Evolutionary conservation across 2,113 vertebrate genomes (phyloP).

Genomic region (Condylura cristata): DNA sequence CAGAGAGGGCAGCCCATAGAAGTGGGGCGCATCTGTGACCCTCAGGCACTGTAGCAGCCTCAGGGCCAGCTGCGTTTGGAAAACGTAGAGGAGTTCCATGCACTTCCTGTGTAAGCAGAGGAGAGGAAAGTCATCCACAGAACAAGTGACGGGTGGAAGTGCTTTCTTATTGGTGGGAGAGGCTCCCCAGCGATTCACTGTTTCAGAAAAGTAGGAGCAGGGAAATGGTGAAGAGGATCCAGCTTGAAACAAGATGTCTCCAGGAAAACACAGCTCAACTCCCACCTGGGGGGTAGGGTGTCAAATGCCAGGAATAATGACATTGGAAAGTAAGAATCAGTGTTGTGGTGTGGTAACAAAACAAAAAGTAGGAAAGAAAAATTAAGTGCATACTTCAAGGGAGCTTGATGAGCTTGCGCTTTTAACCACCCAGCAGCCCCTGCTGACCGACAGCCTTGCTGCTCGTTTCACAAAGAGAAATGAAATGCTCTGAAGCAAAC

Average conservation of each 20-base stretch:
- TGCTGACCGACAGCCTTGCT: neutral
- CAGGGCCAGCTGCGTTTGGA: constrained; percentile 93
- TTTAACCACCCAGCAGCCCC: neutral
- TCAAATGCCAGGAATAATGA: neutral
- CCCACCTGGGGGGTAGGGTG: neutral
- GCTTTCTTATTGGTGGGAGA: neutral
- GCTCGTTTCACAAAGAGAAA: neutral
- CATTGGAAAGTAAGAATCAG: neutral
- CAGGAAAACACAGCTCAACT: neutral
- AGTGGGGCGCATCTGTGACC: constrained; percentile 93
- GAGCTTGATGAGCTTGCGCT: neutral
- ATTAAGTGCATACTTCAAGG: neutral
- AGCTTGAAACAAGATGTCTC: neutral
- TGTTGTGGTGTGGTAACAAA: neutral
- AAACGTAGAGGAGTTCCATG: constrained; percentile 87
- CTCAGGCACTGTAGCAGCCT: constrained; percentile 93
- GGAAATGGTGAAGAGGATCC: neutral
- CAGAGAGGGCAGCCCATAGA: constrained; percentile 96
- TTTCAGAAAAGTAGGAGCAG: neutral
- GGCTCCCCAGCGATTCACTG: neutral
- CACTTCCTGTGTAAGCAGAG: constrained; percentile 85
- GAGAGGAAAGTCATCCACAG: neutral
- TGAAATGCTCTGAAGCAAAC: neutral
- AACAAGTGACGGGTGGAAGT: neutral
- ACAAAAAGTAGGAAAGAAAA: neutral